These are phyloP conservation scores for Troglohyphantes excavatus DNA, from an alignment of 2,888 invertebrate species.

Conservation along the genomic window DNA sequence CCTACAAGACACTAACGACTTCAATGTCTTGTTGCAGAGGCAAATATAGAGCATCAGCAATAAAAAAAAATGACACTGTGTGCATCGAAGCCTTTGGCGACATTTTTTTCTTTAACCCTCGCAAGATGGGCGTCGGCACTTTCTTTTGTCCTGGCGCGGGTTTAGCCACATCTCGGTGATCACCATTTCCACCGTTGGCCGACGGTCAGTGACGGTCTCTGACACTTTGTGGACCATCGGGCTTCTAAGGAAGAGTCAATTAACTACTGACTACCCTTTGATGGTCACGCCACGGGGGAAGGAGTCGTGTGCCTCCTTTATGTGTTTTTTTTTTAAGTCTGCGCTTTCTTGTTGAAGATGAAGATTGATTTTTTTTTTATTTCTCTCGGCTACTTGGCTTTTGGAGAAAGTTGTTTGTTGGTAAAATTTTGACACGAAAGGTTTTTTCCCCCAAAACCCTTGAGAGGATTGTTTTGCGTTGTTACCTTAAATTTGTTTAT, in stretches of 20 bases:
- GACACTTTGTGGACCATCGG: conserved; percentile 78
- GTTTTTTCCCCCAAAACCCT: too few relatives aligned
- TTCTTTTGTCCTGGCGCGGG: conserved; percentile 69
- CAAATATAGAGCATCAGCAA: too few relatives aligned
- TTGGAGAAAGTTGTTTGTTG: too few relatives aligned
- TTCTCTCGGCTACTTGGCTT: too few relatives aligned
- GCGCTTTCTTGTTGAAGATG: too few relatives aligned
- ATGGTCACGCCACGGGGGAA: conserved; percentile 40
- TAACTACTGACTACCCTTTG: conserved; percentile 49
- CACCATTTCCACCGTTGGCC: conserved; percentile 74
- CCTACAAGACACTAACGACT: too few relatives aligned
- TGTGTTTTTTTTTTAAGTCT: background rate
- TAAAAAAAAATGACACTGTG: background rate
- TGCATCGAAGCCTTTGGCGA: conserved; percentile 6
- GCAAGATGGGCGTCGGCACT: conserved; percentile 51
- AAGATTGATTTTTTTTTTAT: too few relatives aligned
- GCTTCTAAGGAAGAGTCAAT: conserved; percentile 59
- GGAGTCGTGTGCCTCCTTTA: background rate
- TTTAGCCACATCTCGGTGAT: conserved; percentile 77
- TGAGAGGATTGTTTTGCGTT: too few relatives aligned
- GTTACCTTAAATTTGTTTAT: too few relatives aligned
- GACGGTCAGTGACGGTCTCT: conserved; percentile 77
- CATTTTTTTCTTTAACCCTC: conserved; percentile 15
- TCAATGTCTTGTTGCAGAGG: too few relatives aligned
- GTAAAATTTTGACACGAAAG: too few relatives aligned